A percentile compares a stretch with the other conserved stretches of the same genome.
Evolutionary conservation across 2,113 vertebrate genomes (phyloP).

Genomic region (Phrynocephalus versicolor): DNA sequence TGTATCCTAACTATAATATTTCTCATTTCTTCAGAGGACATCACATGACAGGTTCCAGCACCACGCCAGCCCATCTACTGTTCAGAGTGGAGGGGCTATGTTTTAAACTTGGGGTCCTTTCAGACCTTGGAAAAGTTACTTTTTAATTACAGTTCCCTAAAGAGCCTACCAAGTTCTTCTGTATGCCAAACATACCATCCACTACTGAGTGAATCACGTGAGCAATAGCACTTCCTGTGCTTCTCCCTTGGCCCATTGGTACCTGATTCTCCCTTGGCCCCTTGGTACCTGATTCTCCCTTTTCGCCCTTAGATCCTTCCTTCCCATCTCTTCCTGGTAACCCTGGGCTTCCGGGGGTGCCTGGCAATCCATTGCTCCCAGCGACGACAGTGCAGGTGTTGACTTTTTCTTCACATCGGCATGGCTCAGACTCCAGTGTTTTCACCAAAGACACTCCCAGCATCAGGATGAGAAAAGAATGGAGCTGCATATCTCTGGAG

Average conservation of each 20-base stretch:
- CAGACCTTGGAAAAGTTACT: too few relatives aligned
- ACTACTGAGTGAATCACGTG: not conserved
- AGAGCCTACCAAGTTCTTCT: too few relatives aligned
- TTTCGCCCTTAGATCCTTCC: not conserved
- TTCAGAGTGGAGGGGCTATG: not conserved
- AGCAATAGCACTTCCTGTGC: too few relatives aligned
- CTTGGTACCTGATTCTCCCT: not conserved
- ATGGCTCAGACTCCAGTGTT: not conserved
- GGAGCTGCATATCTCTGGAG: not conserved
- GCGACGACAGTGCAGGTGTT: constrained; percentile 11
- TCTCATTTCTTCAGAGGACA: not conserved
- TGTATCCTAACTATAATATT: not conserved
- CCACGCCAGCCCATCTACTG: too few relatives aligned
- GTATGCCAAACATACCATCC: not conserved
- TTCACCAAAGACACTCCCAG: constrained; percentile 1
- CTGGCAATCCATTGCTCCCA: constrained; percentile 12
- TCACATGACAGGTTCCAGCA: not conserved
- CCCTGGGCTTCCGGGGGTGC: constrained; percentile 1
- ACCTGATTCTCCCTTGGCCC: not conserved
- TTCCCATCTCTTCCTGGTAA: constrained; percentile 18
- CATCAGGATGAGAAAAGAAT: not conserved
- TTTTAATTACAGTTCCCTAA: too few relatives aligned
- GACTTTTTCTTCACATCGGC: constrained; percentile 14
- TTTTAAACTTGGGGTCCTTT: not conserved
- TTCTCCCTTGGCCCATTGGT: too few relatives aligned